Base-by-base conservation (phyloP, 2,797 vertebrate genomes). In the Amazonetta brasiliensis region DNA sequence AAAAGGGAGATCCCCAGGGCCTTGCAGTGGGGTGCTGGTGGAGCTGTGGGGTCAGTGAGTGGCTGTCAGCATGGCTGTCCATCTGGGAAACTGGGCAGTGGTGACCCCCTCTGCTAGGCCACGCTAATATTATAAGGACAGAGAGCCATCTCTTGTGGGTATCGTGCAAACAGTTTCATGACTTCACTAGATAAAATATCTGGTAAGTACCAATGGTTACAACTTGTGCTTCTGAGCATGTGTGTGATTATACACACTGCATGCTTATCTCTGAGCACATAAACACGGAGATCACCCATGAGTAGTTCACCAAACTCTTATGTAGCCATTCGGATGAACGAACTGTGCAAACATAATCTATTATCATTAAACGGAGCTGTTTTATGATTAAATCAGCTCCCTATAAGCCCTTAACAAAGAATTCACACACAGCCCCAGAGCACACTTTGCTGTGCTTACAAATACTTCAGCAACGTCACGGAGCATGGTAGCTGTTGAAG, bases 401-500 rank as follows among this genome's bases (percentile, higher is more conserved):
- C 44, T 52, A 0, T 43, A 72, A 83, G 66, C 33, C 55, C 58
- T 68, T 31, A 8, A 41, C 31, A 66, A 23, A 62, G 84, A 78
- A 83, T 46, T 66, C 78, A 50, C 0, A 6, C 55, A 22, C 46
- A 33, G 78, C 78, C 90, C 66, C 20, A 22, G 28, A 55, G 66
- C 62, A 35, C 3, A 1, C 62, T 86, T 58, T 33, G 76, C 75
- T 82, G 79, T 39, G 69, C 89, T 94, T 39, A 78, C 63, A 80
- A 68, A 78, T 81, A 44, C 81, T 92, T 62, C 4, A 68, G 67
- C 11, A 2, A 25, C 48, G 3, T 64, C 7, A 2, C 19, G 20
- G 50, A 62, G 50, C 83, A 82, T 87, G 0, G 35, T 73, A 68
- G 84, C 75, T 89, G 89, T 31, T 76, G 89, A 93, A 93, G 92